Percentiles rank a stretch among this genome's conserved stretches.
Evolutionary conservation across 2,888 invertebrate species (phyloP).

Genomic region (Geotrupes spiniger): DNA sequence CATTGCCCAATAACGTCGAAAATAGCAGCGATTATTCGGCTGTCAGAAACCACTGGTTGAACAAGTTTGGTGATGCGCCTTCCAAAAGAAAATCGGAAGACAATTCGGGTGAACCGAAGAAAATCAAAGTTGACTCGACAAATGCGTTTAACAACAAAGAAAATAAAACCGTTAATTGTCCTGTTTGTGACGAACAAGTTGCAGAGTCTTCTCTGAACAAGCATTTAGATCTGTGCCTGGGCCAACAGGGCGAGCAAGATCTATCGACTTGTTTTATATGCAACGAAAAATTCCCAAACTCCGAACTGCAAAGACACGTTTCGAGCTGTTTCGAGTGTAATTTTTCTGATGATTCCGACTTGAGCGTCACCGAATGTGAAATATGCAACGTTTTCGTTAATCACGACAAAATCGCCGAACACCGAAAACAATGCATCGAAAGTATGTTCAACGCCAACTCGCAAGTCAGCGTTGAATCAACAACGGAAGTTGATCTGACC

Average conservation of each 20-base stretch:
- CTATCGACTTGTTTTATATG: conserved; percentile 52
- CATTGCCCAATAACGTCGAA: conserved; percentile 9
- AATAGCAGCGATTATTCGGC: conserved; percentile 33
- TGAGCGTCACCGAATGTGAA: conserved; percentile 50
- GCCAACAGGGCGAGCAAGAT: conserved; percentile 8
- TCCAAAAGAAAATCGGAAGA: conserved; percentile 19
- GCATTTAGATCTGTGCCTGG: conserved; percentile 28
- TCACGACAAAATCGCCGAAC: conserved; percentile 42
- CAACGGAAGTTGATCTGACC: no score
- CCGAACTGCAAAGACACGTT: conserved; percentile 41
- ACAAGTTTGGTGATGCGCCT: conserved; percentile 38
- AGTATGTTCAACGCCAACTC: not conserved
- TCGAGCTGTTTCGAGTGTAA: conserved; percentile 8
- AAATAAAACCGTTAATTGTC: conserved; percentile 39
- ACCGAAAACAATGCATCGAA: conserved; percentile 23
- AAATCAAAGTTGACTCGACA: conserved; percentile 1
- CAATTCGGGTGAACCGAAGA: conserved; percentile 18
- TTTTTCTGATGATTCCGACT: not conserved
- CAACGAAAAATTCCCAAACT: conserved; percentile 40
- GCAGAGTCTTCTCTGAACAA: conserved; percentile 19
- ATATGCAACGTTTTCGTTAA: conserved; percentile 50
- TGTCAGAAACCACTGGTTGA: conserved; percentile 48
- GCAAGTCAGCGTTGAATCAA: not conserved
- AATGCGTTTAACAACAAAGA: not conserved
- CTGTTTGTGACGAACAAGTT: conserved; percentile 41